Percentiles rank a stretch among this genome's conserved stretches.
Evolutionary conservation across 1,140 invertebrate species (phyloP).

Genomic region (Theocolax elegans): DNA sequence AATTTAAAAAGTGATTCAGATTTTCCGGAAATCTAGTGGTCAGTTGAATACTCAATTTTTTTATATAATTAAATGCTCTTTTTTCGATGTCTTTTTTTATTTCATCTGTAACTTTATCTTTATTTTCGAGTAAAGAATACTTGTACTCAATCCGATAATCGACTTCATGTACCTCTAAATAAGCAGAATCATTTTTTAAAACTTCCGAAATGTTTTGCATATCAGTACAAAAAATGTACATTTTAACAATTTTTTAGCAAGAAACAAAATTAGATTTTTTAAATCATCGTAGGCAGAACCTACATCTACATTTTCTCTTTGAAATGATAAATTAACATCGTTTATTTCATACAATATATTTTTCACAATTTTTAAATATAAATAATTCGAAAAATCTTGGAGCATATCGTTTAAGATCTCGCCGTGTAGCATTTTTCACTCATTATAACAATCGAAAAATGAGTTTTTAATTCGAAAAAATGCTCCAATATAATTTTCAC

Average conservation of each 20-base stretch:
- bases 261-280: no score
- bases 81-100: not conserved
- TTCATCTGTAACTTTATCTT: not conserved
- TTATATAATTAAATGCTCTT: not conserved
- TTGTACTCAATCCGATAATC: not conserved
- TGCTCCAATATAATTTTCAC: not conserved
- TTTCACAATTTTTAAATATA: conserved; percentile 26
- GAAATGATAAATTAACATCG: conserved; percentile 34
- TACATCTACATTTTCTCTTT: conserved; percentile 21
- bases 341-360: conserved; percentile 29
- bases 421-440: conserved; percentile 29
- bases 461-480: not conserved
- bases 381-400: conserved; percentile 19
- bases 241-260: conserved; percentile 30
- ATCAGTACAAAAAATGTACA: not conserved
- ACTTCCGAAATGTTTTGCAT: not conserved
- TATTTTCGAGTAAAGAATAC: not conserved
- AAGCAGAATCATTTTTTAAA: not conserved
- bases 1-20: not conserved
- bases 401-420: conserved; percentile 19
- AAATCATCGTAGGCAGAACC: conserved; percentile 16
- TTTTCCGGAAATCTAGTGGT: not conserved
- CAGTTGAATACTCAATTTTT: not conserved
- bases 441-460: not conserved
- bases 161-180: not conserved